These are phyloP conservation scores for Tetragonisca angustula DNA, from an alignment of 2,888 invertebrate genomes.

Conservation along the genomic window DNA sequence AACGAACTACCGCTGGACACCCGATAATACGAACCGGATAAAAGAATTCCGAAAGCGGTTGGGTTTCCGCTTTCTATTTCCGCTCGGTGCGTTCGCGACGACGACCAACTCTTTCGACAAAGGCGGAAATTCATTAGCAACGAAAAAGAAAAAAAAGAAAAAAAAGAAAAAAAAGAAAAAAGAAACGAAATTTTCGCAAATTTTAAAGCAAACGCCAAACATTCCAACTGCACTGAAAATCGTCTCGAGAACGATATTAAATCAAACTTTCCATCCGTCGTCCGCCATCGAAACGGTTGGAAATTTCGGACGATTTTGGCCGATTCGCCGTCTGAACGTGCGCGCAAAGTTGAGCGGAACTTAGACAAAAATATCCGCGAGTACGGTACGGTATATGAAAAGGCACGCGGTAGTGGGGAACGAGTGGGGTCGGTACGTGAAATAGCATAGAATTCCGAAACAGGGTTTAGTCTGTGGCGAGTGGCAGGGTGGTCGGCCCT, in stretches of 20 bases:
- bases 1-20: neutral
- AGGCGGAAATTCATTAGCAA: too few species aligned
- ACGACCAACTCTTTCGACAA: too few species aligned
- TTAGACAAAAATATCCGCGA: conserved; percentile 7
- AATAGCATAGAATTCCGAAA: conserved; percentile 62
- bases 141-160: too few species aligned
- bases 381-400: neutral
- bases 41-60: neutral
- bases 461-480: conserved; percentile 63
- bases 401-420: conserved; percentile 12
- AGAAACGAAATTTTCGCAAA: too few species aligned
- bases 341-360: conserved; percentile 3
- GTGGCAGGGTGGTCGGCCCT: conserved; percentile 59
- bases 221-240: too few species aligned
- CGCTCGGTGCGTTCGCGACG: conserved; percentile 15
- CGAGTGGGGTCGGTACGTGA: conserved; percentile 32
- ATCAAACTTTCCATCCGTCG: neutral
- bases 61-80: neutral
- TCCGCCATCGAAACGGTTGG: neutral
- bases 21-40: neutral
- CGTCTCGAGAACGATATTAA: neutral
- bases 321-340: neutral
- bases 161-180: too few species aligned
- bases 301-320: too few species aligned
- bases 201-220: too few species aligned